Evolutionary conservation across 2,113 vertebrate species (phyloP), one percentile per base, ranked within the genome.

Genomic region (Chitala chitala): DNA sequence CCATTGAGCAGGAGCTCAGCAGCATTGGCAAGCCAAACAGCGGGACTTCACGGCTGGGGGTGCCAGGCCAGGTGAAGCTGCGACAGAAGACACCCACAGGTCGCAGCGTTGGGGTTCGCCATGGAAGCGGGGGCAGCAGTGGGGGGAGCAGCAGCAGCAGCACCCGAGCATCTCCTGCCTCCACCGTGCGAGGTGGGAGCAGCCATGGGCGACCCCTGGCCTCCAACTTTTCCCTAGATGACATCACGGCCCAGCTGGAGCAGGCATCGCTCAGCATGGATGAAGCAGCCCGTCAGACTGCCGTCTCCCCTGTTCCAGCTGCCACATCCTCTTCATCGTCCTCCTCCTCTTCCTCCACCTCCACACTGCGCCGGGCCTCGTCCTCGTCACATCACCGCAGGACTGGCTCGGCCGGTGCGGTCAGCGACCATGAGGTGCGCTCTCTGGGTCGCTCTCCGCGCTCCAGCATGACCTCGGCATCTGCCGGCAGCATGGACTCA

Each of bases 231-330:
- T 98, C 97, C 59, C 84, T 99, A 85, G 97, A 98, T 40, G 97
- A 99, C 82, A 98, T 99, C 90, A 98, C 96, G 40, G 95, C 96
- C 2, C 96, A 98, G 80, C 85, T 99, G 82, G 97, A 99, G 82
- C 94, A 94, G 84, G 97, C 97, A 8, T 98, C 97, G 1, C 81
- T 96, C 82, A 99, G 96, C 85, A 98, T 99, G 96, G 96, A 98
- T n/a, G 95, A 98, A 78, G 97, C 96, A 1, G 97, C 96, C 0
- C 94, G 94, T 15, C 95, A 99, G 71, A 94, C 90, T 53, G 15
- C 82, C 80, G 63, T 7, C 46, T 24, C 51, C 26, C 54, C 54
- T 9, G 15, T 9, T 7, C 54, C 54, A 3, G n/a, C n/a, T n/a
- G n/a, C n/a, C 58, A 6, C 31, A 4, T 86, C 94, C 1, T 78